These are phyloP conservation scores for Corynorhinus townsendii DNA, from an alignment of 2,113 vertebrate species.

Conservation along the genomic window DNA sequence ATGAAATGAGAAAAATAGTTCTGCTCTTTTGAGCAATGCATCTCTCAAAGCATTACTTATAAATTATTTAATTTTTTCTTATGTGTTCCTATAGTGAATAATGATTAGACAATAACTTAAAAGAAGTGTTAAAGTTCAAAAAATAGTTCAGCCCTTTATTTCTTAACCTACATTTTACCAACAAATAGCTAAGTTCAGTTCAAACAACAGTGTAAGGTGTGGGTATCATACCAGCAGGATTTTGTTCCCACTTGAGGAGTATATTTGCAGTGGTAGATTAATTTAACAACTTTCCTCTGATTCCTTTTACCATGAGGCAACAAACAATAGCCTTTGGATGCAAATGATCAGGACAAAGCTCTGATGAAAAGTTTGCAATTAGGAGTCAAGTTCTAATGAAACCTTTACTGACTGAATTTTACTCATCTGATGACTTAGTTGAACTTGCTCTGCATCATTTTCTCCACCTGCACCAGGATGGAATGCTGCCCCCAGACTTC, in stretches of 20 bases:
- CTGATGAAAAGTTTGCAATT: background rate
- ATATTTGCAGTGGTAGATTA: conserved; percentile 55
- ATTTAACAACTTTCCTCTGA: conserved; percentile 36
- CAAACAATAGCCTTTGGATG: conserved; percentile 15
- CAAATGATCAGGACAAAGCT: background rate
- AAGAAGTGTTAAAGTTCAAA: conserved; percentile 57
- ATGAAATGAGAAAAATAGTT: conserved; percentile 26
- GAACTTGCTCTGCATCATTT: background rate
- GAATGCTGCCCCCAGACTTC: background rate
- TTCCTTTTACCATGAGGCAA: background rate
- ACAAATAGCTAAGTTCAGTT: conserved; percentile 44
- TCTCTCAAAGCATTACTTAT: conserved; percentile 34
- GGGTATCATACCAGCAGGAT: conserved; percentile 31
- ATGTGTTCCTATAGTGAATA: conserved; percentile 28
- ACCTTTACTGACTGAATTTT: background rate
- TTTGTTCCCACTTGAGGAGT: conserved; percentile 36
- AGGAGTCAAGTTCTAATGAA: background rate
- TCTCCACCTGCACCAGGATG: background rate
- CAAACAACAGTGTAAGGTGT: conserved; percentile 21
- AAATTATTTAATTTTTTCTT: conserved; percentile 61
- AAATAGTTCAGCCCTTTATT: conserved; percentile 48
- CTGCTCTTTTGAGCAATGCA: conserved; percentile 23
- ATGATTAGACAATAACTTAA: conserved; percentile 32
- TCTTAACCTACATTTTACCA: conserved; percentile 52
- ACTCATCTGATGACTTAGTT: background rate